Evolutionary conservation across 2,113 vertebrate species (phyloP).

Genomic region (Rhinoderma darwinii): DNA sequence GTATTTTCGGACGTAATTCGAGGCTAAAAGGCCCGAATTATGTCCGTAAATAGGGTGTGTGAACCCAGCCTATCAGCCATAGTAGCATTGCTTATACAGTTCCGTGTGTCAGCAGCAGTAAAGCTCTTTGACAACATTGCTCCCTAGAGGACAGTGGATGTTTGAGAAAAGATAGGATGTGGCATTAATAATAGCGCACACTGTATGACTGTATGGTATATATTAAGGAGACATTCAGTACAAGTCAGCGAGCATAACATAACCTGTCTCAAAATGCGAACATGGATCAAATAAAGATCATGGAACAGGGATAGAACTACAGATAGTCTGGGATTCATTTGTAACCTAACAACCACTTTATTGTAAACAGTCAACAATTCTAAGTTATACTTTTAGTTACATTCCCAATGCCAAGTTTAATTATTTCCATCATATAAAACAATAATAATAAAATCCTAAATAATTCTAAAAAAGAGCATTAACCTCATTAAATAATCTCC

Average conservation of each 20-base stretch:
- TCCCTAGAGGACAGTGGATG: background rate
- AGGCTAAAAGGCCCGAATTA: no score
- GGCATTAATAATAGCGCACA: background rate
- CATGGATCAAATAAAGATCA: background rate
- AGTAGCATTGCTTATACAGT: background rate
- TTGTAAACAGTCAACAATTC: slow-evolving; percentile 5
- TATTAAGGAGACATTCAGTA: background rate
- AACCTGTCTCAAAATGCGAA: background rate
- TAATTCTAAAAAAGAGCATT: background rate
- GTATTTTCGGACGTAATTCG: no score
- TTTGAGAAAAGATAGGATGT: background rate
- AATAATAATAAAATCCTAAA: slow-evolving; percentile 12
- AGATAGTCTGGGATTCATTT: background rate
- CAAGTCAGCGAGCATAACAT: background rate
- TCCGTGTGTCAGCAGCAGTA: background rate
- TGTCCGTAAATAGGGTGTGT: no score
- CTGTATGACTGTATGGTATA: background rate
- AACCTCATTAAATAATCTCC: background rate
- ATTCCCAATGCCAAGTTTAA: background rate
- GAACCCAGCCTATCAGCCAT: no score
- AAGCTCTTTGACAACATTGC: background rate
- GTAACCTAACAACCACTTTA: slow-evolving; percentile 12
- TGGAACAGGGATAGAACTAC: background rate
- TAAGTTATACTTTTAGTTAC: background rate
- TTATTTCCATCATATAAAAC: slow-evolving; percentile 29